Evolutionary conservation across 2,113 vertebrate species (phyloP), one percentile per base, ranked within the genome.

Genomic region (Cynoglossus semilaevis): DNA sequence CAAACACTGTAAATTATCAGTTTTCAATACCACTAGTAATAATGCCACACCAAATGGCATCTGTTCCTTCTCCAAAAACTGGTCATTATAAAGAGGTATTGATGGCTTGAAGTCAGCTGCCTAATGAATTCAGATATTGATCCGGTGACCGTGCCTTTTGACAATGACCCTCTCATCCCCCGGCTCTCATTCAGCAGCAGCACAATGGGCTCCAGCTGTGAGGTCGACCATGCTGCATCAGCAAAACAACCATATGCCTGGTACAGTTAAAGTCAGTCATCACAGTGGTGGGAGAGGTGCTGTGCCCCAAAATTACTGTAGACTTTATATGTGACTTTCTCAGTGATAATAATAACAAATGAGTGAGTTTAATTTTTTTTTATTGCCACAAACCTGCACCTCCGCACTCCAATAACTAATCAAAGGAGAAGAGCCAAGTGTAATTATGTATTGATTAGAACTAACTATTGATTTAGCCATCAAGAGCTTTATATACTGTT

Each of bases 81-180:
- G 48, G 67, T 87, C 79, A 87, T 86, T 86, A 83, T 85, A 70
- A 81, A 35, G 49, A 72, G 73, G 75, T 88, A 88, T 88, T 76
- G 88, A 88, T 77, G 80, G 68, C 58, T 67, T 50, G 41, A 72
- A 58, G 70, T 88, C 85, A 85, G 84, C 83, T 82, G 83, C 70
- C 74, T 83, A 88, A 86, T 88, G 72, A 87, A 89, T 88, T 88
- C 79, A 81, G 54, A 48, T 91, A 91, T 91, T 84, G 90, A 91
- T 90, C 84, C 53, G 19, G 64, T 7, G 51, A 66, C 81, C 58
- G 36, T 83, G 78, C 70, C 71, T 88, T 85, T 79, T 86, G 80
- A 88, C 76, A 85, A 80, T 88, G 87, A 87, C 77, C 80, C 78
- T 74, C 68, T 58, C 48, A 15, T 61, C 58, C 74, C 63, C 50